A percentile compares a stretch with the other conserved stretches of the same genome.
Conservation (phyloP, 1,140 invertebrate genomes). For the Drosophila suzukii region DNA sequence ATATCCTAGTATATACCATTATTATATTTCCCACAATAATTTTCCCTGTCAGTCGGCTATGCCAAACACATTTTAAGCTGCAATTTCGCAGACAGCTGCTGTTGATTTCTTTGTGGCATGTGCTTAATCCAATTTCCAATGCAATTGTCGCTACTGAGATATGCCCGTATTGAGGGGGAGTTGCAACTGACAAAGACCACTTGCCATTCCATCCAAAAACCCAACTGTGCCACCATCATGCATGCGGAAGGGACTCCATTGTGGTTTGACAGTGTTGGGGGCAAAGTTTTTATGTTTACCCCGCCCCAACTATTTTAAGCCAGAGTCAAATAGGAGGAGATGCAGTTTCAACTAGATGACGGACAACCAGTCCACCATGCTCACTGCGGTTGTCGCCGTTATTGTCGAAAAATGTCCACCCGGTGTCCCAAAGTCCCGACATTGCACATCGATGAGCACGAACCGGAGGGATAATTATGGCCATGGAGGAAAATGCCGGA, state of each 20-base stretch:
- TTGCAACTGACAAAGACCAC: not conserved
- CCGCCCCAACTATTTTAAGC: slow-evolving; percentile 32
- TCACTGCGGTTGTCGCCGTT: slow-evolving; percentile 60
- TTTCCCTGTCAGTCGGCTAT: slow-evolving; percentile 2
- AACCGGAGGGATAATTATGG: slow-evolving; percentile 53
- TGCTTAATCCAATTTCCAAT: slow-evolving; percentile 75
- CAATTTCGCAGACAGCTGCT: slow-evolving; percentile 41
- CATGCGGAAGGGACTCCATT: slow-evolving; percentile 53
- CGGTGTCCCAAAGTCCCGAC: slow-evolving; percentile 7
- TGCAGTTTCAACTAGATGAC: slow-evolving; percentile 14
- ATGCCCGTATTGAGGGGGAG: slow-evolving; percentile 19
- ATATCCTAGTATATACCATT: too few relatives aligned
- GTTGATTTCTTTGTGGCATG: slow-evolving; percentile 55
- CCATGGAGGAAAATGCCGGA: slow-evolving; percentile 7
- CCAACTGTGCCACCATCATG: slow-evolving; percentile 4
- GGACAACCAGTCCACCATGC: slow-evolving; percentile 28
- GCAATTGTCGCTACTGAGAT: slow-evolving; percentile 70
- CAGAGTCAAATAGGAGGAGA: not conserved
- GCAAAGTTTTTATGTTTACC: slow-evolving; percentile 25
- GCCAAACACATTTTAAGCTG: slow-evolving; percentile 1
- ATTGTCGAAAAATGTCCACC: slow-evolving; percentile 58
- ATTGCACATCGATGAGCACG: slow-evolving; percentile 9
- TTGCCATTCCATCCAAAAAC: not conserved
- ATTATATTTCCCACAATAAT: too few relatives aligned
- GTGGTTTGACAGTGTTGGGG: slow-evolving; percentile 55